Conservation (phyloP, 2,797 vertebrate species). For the Anguilla megastoma region DNA sequence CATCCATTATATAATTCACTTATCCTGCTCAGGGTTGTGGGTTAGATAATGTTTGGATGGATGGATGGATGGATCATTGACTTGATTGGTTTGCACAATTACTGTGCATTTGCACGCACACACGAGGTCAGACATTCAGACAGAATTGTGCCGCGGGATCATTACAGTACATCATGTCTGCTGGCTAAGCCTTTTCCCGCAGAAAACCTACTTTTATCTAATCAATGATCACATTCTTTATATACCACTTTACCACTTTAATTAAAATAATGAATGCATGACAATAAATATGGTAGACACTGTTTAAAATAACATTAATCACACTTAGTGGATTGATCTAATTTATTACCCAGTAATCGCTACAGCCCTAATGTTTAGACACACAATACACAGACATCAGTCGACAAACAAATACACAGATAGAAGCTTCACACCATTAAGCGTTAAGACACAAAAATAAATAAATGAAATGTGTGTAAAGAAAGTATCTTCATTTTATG, state of each 20-base stretch:
- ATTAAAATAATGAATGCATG: neutral
- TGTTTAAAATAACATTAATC: neutral
- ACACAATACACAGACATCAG: constrained; percentile 20
- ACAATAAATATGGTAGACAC: neutral
- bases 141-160: neutral
- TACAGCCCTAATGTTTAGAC: constrained; percentile 22
- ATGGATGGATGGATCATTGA: neutral
- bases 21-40: no score
- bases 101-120: neutral
- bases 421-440: constrained; percentile 12
- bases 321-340: neutral
- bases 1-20: no score
- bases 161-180: neutral
- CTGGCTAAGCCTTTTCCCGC: neutral
- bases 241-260: neutral
- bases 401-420: constrained; percentile 27
- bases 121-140: neutral
- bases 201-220: neutral
- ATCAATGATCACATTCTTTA: constrained; percentile 6
- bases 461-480: constrained; percentile 44
- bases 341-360: constrained; percentile 22
- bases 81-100: neutral
- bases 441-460: neutral
- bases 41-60: no score
- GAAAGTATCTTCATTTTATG: neutral